Percentiles rank a stretch among this genome's conserved stretches.
These are phyloP conservation scores for Tadarida brasiliensis DNA, from an alignment of 2,797 vertebrate species.

Conservation along the genomic window DNA sequence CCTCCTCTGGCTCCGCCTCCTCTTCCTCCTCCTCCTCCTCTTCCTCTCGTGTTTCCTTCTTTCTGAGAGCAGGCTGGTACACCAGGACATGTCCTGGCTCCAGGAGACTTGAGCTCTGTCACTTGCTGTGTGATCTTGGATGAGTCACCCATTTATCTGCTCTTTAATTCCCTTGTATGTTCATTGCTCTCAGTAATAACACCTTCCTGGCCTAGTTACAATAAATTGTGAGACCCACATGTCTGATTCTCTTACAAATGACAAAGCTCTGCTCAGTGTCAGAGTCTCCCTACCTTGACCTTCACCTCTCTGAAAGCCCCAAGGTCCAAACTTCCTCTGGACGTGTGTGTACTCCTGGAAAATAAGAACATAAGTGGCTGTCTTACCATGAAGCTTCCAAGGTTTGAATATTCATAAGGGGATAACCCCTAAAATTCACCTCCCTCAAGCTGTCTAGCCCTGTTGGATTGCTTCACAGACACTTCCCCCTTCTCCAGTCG, in stretches of 20 bases:
- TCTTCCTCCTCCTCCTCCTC: neutral
- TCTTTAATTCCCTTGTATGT: conserved; percentile 15
- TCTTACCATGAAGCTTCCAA: neutral
- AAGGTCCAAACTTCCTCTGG: neutral
- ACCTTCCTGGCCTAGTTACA: neutral
- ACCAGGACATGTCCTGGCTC: neutral
- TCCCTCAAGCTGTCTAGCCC: neutral
- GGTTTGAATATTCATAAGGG: conserved; percentile 32
- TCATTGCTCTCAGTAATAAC: neutral
- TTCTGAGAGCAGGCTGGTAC: neutral
- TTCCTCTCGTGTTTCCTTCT: neutral
- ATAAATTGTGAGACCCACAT: neutral
- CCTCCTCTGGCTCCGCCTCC: too few species aligned
- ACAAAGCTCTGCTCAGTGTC: neutral
- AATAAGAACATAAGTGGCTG: neutral
- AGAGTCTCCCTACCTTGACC: neutral
- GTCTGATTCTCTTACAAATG: neutral
- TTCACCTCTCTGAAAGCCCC: neutral
- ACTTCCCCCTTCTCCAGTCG: conserved; percentile 53
- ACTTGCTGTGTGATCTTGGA: conserved; percentile 49
- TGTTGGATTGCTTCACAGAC: conserved; percentile 32
- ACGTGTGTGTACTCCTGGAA: neutral
- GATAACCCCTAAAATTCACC: conserved; percentile 68
- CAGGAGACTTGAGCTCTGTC: neutral
- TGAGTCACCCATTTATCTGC: conserved; percentile 24